Conservation (phyloP, 2,797 vertebrate genomes). For the Artibeus lituratus region DNA sequence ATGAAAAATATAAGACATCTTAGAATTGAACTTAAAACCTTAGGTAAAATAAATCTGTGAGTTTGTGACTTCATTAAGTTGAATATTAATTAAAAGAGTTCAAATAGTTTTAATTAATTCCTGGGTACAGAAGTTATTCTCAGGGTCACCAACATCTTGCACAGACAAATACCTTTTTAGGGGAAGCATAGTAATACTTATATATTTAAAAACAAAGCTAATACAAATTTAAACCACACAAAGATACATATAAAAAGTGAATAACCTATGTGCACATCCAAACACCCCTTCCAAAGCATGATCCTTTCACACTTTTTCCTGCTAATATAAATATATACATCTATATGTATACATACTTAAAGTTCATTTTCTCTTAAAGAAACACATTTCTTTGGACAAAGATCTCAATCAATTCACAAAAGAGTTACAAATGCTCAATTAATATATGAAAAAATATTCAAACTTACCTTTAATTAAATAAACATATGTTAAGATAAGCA, state of each 20-base stretch:
- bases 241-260: not conserved
- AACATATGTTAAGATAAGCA: not conserved
- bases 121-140: not conserved
- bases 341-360: not conserved
- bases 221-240: not conserved
- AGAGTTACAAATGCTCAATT: not conserved
- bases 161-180: not conserved
- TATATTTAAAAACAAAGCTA: not conserved
- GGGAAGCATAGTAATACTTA: not conserved
- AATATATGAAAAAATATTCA: not conserved
- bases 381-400: not conserved
- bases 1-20: not conserved
- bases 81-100: not conserved
- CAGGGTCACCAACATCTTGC: not conserved
- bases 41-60: not conserved
- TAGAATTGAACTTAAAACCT: conserved; percentile 20
- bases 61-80: not conserved
- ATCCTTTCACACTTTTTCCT: not conserved
- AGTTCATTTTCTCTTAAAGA: not conserved
- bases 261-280: not conserved
- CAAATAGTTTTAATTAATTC: not conserved
- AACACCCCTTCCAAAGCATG: not conserved
- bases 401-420: not conserved
- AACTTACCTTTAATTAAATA: not conserved
- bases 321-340: not conserved